Evolutionary conservation across 2,888 invertebrate species (phyloP).

Genomic region (Pachliopta kotzebuea): DNA sequence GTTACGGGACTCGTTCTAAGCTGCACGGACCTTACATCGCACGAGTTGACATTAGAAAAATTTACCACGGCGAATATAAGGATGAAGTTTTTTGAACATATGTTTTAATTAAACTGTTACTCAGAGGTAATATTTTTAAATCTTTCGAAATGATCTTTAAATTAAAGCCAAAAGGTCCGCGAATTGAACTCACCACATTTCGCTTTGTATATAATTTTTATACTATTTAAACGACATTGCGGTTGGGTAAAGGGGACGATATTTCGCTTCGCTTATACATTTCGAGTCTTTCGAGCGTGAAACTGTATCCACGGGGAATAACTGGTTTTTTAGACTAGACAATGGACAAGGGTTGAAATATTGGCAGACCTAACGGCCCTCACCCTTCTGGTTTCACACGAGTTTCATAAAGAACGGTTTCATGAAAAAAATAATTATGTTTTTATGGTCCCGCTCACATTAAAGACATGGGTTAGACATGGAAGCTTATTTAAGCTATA

Average conservation of each 20-base stretch:
- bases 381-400: background rate
- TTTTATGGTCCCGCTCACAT: background rate
- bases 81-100: too few species aligned
- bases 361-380: conserved; percentile 8
- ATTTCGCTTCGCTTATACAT: conserved; percentile 41
- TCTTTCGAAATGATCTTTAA: too few species aligned
- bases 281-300: conserved; percentile 39
- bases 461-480: too few species aligned
- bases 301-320: conserved; percentile 35
- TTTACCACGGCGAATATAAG: background rate
- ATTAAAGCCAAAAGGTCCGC: background rate
- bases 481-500: too few species aligned
- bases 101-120: too few species aligned
- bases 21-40: conserved; percentile 9
- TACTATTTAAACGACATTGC: conserved; percentile 37
- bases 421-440: background rate
- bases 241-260: conserved; percentile 33
- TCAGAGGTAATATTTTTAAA: too few species aligned
- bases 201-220: conserved; percentile 35
- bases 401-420: background rate
- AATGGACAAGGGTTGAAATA: conserved; percentile 29
- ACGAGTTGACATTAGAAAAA: background rate
- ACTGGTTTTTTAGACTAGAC: conserved; percentile 38
- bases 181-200: conserved; percentile 15
- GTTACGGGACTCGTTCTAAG: conserved; percentile 15